These are phyloP conservation scores for Zygothrica quintamaculata DNA, from an alignment of 2,888 invertebrate genomes.

Conservation along the genomic window DNA sequence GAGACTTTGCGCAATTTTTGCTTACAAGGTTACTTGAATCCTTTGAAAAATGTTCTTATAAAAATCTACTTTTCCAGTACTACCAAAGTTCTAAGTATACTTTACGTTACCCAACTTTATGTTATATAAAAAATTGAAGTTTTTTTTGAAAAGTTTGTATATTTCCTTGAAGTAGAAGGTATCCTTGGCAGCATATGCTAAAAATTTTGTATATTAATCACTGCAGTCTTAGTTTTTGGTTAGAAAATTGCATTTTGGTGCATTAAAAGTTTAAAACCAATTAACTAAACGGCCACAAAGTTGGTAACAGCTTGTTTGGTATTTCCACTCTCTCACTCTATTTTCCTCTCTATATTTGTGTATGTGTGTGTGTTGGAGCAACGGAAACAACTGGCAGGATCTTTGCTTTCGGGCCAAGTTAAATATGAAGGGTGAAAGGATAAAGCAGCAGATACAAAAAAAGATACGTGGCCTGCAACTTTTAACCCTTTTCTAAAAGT, in stretches of 20 bases:
- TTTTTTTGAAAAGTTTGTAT: no score
- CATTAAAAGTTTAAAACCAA: conserved; percentile 64
- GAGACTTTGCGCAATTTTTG: no score
- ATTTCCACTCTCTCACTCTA: conserved; percentile 10
- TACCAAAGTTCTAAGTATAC: no score
- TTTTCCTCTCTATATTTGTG: no score
- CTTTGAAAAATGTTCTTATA: no score
- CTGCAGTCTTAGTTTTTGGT: conserved; percentile 10
- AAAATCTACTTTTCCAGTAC: no score
- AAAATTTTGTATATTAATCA: conserved; percentile 27
- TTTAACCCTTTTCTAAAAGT: conserved; percentile 50
- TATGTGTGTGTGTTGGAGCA: no score
- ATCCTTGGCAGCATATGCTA: conserved; percentile 33
- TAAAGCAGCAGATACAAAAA: conserved; percentile 18
- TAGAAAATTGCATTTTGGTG: conserved; percentile 25
- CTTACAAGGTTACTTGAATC: no score
- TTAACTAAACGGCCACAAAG: conserved; percentile 66
- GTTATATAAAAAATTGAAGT: no score
- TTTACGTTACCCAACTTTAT: no score
- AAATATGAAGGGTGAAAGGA: conserved; percentile 44
- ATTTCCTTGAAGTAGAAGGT: no score
- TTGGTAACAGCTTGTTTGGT: conserved; percentile 40
- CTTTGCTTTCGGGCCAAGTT: conserved; percentile 43
- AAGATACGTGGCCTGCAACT: conserved; percentile 45
- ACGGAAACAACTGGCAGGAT: conserved; percentile 40